Percentiles rank a stretch among this genome's conserved stretches.
These are phyloP conservation scores for Neotoxoptera formosana DNA, from an alignment of 1,140 invertebrate species.

Conservation along the genomic window DNA sequence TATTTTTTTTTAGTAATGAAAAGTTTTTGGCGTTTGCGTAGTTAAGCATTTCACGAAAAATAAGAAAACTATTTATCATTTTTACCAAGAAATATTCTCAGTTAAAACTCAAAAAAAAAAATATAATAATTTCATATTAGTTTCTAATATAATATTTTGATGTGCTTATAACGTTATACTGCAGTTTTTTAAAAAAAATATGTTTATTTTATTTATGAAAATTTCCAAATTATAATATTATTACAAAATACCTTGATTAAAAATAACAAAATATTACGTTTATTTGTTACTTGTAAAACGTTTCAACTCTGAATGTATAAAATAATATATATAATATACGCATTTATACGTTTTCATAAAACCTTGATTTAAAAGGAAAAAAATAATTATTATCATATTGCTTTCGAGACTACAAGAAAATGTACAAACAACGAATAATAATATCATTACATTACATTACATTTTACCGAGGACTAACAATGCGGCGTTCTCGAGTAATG, in stretches of 20 bases:
- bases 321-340: neutral
- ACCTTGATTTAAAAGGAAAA: neutral
- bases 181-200: no score
- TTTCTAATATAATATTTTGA: neutral
- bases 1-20: no score
- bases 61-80: no score
- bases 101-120: no score
- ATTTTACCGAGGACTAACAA: neutral
- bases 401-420: neutral
- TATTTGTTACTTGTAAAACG: neutral
- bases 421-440: neutral
- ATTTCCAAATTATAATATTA: neutral
- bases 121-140: no score
- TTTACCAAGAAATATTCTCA: no score
- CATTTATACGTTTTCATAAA: neutral
- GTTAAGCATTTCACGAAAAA: no score
- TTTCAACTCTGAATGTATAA: neutral
- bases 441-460: neutral
- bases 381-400: neutral
- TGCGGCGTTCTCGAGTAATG: neutral
- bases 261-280: neutral
- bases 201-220: no score
- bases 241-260: neutral
- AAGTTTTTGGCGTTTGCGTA: no score
- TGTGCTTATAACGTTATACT: neutral